Base-by-base conservation (phyloP, 2,113 vertebrate species). In the Herpetotheres cachinnans region DNA sequence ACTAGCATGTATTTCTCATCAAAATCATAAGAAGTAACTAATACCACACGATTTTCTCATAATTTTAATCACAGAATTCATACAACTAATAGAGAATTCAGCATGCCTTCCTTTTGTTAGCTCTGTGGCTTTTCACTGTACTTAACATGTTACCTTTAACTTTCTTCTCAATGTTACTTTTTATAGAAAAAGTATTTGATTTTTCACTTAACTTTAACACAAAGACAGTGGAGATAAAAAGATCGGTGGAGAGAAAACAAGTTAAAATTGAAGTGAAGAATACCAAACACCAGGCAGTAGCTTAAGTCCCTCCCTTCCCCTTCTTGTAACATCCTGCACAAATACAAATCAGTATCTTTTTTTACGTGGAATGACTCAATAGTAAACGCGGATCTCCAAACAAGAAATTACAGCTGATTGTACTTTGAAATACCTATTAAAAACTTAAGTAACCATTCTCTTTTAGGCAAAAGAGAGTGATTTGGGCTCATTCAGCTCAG, bases 381-480 rank as follows among this genome's bases (percentile, higher is more conserved):
- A 85, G 61, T 59, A 86, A 77, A 32, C 52, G 14, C 2, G 2
- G 25, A 16, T 93, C n/a, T 80, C 77, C 78, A 73, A 81, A 42
- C 58, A 56, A 44, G 83, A 89, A 83, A 34, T 46, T n/a, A 71
- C 14, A 74, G 9, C 8, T 16, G 9, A 58, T 16, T 47, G 13
- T 66, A 13, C 24, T 67, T 81, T 72, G 27, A 80, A 93, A 87
- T 71, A 30, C 34, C 7, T 29, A 16, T 71, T 82, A 24, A 71
- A 67, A 87, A 87, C 36, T 50, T 13, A 49, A 69, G 13, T 44
- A 55, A 76, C 56, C 20, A 6, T 89, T 71, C 56, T 55, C 54
- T 91, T 91, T 74, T 92, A 99, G 99, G 99, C 99, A 89, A 98
- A 97, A 95, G 99, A 99, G 66, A 96, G 96, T 70, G 98, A 99